These are phyloP conservation scores for Odontomachus brunneus DNA, from an alignment of 1,140 invertebrate species.

Conservation along the genomic window DNA sequence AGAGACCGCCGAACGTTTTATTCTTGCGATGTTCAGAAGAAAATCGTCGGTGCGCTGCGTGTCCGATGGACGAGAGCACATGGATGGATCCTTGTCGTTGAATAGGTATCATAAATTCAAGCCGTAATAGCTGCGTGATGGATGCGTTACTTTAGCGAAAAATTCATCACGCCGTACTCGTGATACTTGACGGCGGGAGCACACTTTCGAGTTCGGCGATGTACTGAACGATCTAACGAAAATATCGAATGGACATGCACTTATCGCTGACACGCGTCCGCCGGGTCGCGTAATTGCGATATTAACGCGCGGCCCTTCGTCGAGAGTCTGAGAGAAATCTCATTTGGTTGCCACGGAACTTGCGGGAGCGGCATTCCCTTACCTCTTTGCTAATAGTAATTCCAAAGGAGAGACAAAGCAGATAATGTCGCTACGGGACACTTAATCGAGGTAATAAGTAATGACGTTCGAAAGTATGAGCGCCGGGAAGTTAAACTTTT, in stretches of 20 bases:
- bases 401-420: conserved; percentile 26
- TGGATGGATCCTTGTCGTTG: conserved; percentile 19
- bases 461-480: conserved; percentile 28
- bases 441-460: conserved; percentile 27
- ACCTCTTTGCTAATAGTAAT: not conserved
- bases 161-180: conserved; percentile 7
- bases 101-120: conserved; percentile 32
- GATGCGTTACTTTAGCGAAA: conserved; percentile 28
- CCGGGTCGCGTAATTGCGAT: not conserved
- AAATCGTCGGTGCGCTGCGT: conserved; percentile 25
- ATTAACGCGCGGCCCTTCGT: not conserved
- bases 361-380: not conserved
- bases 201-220: conserved; percentile 11
- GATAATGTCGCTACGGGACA: conserved; percentile 4
- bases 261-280: not conserved
- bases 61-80: not conserved
- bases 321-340: not conserved
- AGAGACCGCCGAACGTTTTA: not conserved
- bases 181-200: not conserved
- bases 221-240: not conserved
- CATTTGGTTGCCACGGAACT: conserved; percentile 8
- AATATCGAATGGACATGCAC: not conserved
- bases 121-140: not conserved
- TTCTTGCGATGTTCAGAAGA: conserved; percentile 8
- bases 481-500: conserved; percentile 30